Base-by-base conservation (phyloP, 2,113 vertebrate genomes). In the Mus spicilegus region DNA sequence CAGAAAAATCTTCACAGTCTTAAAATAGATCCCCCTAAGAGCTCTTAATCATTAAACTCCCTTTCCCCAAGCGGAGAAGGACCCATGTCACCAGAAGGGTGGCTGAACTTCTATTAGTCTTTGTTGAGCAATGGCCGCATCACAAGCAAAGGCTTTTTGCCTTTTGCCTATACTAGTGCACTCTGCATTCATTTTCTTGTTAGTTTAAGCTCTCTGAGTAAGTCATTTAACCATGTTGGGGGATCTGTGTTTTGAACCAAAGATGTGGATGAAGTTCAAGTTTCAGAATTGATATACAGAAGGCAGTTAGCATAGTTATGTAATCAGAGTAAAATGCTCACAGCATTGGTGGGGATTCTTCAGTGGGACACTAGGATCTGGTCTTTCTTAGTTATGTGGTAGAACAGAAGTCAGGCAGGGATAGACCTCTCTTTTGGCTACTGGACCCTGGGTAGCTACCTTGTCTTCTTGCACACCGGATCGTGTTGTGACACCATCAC, bases 401-500 rank as follows among this genome's bases (percentile, higher is more conserved):
- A 82, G 67, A 86, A 19, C 1, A 33, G 0, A 28, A 94, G 77
- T 13, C 56, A 85, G 69, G 17, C 22, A 51, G 69, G 75, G 77
- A 14, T n/a, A 61, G 63, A 24, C 17, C 16, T 14, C 12, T 26
- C 56, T 11, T 28, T 22, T 56, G 85, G 75, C n/a, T 19, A 20
- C 49, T 8, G 2, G 56, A 19, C 54, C 20, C n/a, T n/a, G 73
- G 49, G 1, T 94, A 98, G 98, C 98, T 99, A 99, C 99, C 76
- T 90, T 96, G 99, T 99, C 97, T 97, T 98, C 96, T 98, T 98
- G 94, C 98, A 97, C 24, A 91, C 77, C 0, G 98, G 98, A 69
- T 99, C 98, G 54, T 98, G 98, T 56, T 96, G 98, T 0, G 99
- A 99, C 90, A 99, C 96, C 99, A 99, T 99, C 87, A 99, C 98